Percentiles rank a stretch among this genome's conserved stretches.
Evolutionary conservation across 1,140 invertebrate genomes (phyloP).

Genomic region (Hypsibius dujardini): DNA sequence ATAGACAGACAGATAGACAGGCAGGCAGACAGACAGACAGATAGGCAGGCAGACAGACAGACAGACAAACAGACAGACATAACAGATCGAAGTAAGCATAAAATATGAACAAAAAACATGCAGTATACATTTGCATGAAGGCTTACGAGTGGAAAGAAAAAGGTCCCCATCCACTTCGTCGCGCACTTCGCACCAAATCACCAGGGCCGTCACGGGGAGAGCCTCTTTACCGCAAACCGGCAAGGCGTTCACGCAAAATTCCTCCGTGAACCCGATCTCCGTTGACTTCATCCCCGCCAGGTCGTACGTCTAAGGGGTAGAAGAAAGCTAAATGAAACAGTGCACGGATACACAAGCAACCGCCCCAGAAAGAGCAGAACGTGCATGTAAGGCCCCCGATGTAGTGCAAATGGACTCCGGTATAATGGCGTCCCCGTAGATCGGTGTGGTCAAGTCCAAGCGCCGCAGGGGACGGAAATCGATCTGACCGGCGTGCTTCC

Average conservation of each 20-base stretch:
- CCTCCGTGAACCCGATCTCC: constrained; percentile 4
- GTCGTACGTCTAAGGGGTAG: neutral
- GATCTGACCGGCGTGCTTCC: neutral
- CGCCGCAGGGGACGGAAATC: neutral
- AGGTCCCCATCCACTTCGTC: neutral
- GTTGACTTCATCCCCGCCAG: neutral
- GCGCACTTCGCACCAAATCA: neutral
- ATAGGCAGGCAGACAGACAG: too few species aligned
- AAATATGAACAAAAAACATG: neutral
- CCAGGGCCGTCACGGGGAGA: neutral
- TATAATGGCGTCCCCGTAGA: neutral
- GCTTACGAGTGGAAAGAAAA: neutral
- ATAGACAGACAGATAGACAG: too few species aligned
- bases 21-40: too few species aligned
- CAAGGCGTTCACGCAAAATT: neutral
- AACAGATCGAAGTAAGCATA: too few species aligned
- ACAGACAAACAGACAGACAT: too few species aligned
- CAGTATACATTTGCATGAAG: neutral
- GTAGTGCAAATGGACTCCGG: neutral
- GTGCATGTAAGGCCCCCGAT: neutral
- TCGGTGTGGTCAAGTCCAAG: neutral
- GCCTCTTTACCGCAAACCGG: neutral
- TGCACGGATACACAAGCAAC: too few species aligned
- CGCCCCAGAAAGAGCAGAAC: neutral
- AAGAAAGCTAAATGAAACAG: neutral